A percentile compares a stretch with the other conserved stretches of the same genome.
Conservation (phyloP, 2,797 vertebrate genomes). For the Linurgus olivaceus region DNA sequence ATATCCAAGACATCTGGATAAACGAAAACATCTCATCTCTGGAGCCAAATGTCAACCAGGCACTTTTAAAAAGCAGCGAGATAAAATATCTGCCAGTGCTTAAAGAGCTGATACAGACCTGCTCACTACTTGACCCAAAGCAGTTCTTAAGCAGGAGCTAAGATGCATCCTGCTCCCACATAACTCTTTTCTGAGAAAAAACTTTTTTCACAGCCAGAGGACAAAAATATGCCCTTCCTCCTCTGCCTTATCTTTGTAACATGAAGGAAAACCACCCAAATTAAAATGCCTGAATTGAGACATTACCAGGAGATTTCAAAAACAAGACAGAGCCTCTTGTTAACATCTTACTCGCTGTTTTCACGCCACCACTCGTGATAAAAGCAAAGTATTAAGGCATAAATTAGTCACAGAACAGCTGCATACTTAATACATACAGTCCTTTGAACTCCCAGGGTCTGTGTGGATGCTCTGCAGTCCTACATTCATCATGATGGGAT, state of each 20-base stretch:
- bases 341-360: constrained; percentile 20
- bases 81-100: not conserved
- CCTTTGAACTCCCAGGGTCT: not conserved
- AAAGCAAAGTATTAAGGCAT: constrained; percentile 8
- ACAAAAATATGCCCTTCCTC: not conserved
- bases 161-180: not conserved
- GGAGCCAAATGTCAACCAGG: constrained; percentile 44
- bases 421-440: not conserved
- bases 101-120: not conserved
- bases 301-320: not conserved
- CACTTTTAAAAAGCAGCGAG: not conserved
- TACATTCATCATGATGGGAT: not conserved
- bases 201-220: not conserved
- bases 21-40: not conserved
- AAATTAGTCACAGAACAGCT: not conserved
- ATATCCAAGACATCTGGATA: constrained; percentile 6
- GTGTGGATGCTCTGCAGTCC: not conserved
- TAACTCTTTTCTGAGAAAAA: not conserved
- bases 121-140: not conserved
- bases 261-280: not conserved
- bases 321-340: not conserved
- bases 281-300: not conserved
- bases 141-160: not conserved
- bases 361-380: not conserved
- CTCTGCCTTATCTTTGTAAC: not conserved